Conservation (phyloP, 2,797 vertebrate species). For the Sebastes paucispinis region DNA sequence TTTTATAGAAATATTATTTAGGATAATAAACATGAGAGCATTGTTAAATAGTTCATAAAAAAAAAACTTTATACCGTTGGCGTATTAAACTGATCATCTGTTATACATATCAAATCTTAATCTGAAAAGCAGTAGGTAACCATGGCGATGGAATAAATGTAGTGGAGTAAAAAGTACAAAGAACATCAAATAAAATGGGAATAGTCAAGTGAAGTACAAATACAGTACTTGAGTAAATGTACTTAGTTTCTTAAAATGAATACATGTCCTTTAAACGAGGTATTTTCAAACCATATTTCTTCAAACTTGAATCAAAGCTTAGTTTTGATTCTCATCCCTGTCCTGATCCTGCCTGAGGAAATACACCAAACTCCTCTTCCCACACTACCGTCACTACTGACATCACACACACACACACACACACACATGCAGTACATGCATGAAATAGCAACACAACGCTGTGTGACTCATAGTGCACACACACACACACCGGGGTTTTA, state of each 20-base stretch:
- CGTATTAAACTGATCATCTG: background rate
- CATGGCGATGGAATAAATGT: background rate
- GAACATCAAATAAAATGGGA: too few relatives aligned
- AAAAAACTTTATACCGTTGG: background rate
- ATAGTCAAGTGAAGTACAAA: background rate
- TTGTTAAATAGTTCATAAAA: background rate
- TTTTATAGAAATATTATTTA: background rate
- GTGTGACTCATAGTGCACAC: constrained; percentile 25
- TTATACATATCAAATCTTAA: background rate
- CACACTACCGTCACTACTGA: constrained; percentile 17
- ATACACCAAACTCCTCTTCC: constrained; percentile 26
- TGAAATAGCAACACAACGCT: constrained; percentile 1
- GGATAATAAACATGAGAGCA: too few relatives aligned
- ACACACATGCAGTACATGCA: constrained; percentile 3
- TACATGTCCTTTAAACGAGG: background rate
- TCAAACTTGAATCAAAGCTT: background rate
- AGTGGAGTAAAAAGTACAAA: background rate
- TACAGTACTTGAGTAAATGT: background rate
- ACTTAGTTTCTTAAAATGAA: background rate
- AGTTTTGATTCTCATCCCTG: background rate
- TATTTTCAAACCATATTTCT: background rate
- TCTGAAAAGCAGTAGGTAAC: background rate
- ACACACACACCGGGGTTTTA: constrained; percentile 9
- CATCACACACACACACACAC: constrained; percentile 14
- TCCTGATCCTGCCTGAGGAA: constrained; percentile 13